Conservation (phyloP, 2,888 invertebrate species). For the Nowickia ferox region DNA sequence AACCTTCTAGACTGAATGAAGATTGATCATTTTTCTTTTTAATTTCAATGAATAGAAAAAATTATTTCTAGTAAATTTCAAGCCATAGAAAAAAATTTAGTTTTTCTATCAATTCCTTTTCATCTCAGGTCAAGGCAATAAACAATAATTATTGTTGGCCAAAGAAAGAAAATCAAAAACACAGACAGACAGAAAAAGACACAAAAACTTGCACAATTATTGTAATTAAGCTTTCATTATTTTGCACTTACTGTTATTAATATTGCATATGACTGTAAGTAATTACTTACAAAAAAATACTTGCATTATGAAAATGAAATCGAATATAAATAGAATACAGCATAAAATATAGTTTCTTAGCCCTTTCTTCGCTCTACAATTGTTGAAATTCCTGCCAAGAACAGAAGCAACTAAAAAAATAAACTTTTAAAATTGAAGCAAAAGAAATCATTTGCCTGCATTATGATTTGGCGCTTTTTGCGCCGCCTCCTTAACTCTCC, state of each 20-base stretch:
- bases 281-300: slow-evolving; percentile 18
- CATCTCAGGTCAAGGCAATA: slow-evolving; percentile 1
- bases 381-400: slow-evolving; percentile 33
- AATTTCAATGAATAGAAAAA: no score
- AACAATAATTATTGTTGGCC: slow-evolving; percentile 26
- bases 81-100: background rate
- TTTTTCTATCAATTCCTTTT: background rate
- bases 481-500: background rate
- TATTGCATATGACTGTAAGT: slow-evolving; percentile 10
- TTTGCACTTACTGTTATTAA: slow-evolving; percentile 52
- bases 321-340: slow-evolving; percentile 21
- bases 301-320: slow-evolving; percentile 10
- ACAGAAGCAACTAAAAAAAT: background rate
- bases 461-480: slow-evolving; percentile 6
- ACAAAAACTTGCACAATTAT: slow-evolving; percentile 53
- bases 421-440: slow-evolving; percentile 33
- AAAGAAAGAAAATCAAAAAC: background rate
- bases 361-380: slow-evolving; percentile 1
- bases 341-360: background rate
- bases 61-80: background rate
- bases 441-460: slow-evolving; percentile 8
- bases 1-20: no score
- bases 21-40: no score
- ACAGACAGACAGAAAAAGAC: background rate
- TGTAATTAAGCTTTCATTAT: slow-evolving; percentile 61